Base-by-base conservation (phyloP, 2,888 invertebrate species). In the Rhagophthalmus giganteus region DNA sequence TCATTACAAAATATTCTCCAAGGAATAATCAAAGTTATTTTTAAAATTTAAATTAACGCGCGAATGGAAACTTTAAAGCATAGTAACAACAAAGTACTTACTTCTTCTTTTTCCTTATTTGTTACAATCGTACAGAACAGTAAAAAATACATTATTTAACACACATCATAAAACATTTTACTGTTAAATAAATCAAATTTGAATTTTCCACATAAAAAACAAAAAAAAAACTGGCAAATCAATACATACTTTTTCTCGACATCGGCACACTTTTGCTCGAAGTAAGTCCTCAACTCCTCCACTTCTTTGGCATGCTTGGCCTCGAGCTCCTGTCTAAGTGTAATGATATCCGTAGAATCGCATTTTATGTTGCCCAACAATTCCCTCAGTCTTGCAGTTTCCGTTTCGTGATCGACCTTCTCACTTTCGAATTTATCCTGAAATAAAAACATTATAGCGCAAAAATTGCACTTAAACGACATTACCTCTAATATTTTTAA, bases 231-330 rank as follows among this genome's bases (percentile, higher is more conserved):
- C 20, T 20, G 7, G 7, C 7, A 20, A 3, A 20, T 20, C 7
- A 74, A 24, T 14, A 69, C 78, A 74, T 71, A 87, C 83, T 89
- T 86, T 65, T 88, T 86, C 67, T 88, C 88, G 72, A 90, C 80
- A 63, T 90, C 88, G 0, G 84, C 80, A 67, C 89, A 90, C 67
- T 88, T 89, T 65, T 85, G 80, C 66, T 90, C 90, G 66, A 89
- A 90, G 65, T 90, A 90, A 6, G 82, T 86, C 32, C 90, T 78
- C 41, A 90, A 70, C 66, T 89, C 85, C 69, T 88, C 88, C 84
- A 90, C 85, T 70, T 90, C 87, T 55, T 82, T 83, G 24, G 83
- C 78, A 73, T 90, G 88, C 63, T 84, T 83, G 2, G 73, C 67
- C 42, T 83, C 82, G 15, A 88, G 71, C 63, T 87, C 87, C 15